Percentiles rank a stretch among this genome's conserved stretches.
These are phyloP conservation scores for Nomia melanderi DNA, from an alignment of 1,140 invertebrate genomes.

Conservation along the genomic window DNA sequence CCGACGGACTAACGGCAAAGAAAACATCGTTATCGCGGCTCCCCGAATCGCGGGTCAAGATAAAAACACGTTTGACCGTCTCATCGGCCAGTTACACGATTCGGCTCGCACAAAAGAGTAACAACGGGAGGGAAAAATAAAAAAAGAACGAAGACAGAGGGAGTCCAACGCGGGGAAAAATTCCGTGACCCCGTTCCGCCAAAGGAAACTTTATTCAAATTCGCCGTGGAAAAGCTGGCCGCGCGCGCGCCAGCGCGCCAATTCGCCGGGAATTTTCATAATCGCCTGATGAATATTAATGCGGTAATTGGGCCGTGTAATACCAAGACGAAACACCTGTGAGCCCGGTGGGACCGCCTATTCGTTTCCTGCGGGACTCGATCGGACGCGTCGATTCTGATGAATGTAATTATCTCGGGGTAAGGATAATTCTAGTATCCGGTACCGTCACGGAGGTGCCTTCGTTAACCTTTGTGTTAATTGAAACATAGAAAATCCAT, in stretches of 20 bases:
- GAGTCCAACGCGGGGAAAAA: not conserved
- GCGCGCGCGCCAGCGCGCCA: not conserved
- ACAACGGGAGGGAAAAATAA: not conserved
- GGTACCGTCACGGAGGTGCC: no score
- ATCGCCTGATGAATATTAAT: conserved; percentile 20
- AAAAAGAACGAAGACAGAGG: no score
- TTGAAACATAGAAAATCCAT: no score
- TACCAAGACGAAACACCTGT: not conserved
- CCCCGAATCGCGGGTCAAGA: no score
- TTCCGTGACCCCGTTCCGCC: not conserved
- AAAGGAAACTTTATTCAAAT: conserved; percentile 4
- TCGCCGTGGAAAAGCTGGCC: not conserved
- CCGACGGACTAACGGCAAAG: no score
- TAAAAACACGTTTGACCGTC: no score
- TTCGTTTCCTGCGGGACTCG: not conserved
- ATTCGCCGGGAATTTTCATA: not conserved
- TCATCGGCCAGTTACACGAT: no score
- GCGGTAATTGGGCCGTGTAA: not conserved
- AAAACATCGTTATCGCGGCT: no score
- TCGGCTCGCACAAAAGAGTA: no score
- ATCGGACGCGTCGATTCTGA: not conserved
- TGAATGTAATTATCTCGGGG: no score
- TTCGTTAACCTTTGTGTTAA: no score
- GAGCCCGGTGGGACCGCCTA: not conserved
- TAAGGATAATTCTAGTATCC: not conserved